phyloP scores from a whole-genome alignment of 2,797 vertebrate genomes.

The Prionace glauca region DNA sequence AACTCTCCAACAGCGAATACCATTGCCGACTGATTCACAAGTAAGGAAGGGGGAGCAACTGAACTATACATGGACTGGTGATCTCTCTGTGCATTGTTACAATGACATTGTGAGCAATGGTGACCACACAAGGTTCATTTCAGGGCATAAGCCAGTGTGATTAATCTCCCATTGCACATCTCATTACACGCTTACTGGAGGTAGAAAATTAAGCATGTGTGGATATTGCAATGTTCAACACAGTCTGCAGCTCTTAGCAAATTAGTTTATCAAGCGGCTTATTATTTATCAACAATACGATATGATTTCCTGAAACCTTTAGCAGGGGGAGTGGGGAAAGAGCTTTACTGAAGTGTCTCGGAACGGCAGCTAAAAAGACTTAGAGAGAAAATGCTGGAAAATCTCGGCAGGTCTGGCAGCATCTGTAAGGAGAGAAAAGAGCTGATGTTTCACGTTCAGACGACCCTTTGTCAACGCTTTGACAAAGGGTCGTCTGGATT shows the following conservation, averaged over 20 bases:
- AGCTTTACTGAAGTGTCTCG: constrained; percentile 39
- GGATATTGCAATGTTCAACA: constrained; percentile 58
- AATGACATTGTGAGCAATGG: background rate
- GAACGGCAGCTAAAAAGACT: constrained; percentile 44
- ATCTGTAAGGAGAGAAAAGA: no score
- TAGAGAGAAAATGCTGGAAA: no score
- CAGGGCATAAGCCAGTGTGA: background rate
- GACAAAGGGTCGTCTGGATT: no score
- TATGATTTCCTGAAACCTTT: background rate
- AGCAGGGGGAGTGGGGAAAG: no score
- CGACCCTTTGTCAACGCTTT: no score
- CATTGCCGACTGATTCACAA: background rate
- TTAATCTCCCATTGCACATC: constrained; percentile 53
- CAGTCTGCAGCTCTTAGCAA: constrained; percentile 44
- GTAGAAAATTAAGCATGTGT: constrained; percentile 62
- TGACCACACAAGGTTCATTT: background rate
- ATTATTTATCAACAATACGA: background rate
- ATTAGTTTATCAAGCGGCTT: background rate
- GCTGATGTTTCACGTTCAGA: no score
- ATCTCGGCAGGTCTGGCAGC: no score
- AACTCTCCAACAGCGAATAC: background rate
- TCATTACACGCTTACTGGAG: constrained; percentile 59
- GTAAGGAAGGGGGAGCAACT: background rate
- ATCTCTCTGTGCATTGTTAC: background rate
- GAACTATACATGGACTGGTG: no score